A percentile compares a stretch with the other conserved stretches of the same genome.
Evolutionary conservation across 2,113 vertebrate genomes (phyloP).

Genomic region (Serranochromis macrocephalus): DNA sequence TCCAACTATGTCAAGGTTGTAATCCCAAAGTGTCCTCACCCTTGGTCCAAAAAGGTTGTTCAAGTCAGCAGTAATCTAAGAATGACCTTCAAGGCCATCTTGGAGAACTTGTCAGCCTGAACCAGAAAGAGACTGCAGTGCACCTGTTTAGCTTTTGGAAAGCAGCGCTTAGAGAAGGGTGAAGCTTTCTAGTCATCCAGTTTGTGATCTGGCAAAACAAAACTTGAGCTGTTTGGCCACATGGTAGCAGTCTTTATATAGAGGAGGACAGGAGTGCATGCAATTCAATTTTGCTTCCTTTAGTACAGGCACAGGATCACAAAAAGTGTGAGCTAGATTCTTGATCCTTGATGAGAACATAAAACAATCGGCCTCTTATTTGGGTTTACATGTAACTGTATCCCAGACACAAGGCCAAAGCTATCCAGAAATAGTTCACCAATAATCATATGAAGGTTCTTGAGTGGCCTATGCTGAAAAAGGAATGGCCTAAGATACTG

Average conservation of each 20-base stretch:
- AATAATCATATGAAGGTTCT: background rate
- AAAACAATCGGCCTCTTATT: background rate
- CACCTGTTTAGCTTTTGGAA: background rate
- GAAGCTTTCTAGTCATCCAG: background rate
- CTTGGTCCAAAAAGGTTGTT: background rate
- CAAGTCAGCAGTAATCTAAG: background rate
- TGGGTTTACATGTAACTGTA: background rate
- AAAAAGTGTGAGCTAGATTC: background rate
- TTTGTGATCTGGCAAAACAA: background rate
- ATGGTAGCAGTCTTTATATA: background rate
- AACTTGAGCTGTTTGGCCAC: background rate
- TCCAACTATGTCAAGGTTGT: background rate
- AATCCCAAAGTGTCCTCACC: background rate
- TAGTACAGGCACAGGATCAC: background rate
- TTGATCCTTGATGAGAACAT: background rate
- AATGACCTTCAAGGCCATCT: background rate
- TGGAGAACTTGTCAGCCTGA: background rate
- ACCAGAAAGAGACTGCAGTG: background rate
- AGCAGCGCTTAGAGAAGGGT: background rate
- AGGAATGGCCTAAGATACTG: background rate
- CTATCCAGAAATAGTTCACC: background rate
- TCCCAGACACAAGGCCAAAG: background rate
- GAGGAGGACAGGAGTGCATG: background rate
- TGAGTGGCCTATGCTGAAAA: background rate
- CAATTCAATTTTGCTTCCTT: background rate